Conservation (phyloP, 2,113 vertebrate genomes). For the Caranx melampygus region DNA sequence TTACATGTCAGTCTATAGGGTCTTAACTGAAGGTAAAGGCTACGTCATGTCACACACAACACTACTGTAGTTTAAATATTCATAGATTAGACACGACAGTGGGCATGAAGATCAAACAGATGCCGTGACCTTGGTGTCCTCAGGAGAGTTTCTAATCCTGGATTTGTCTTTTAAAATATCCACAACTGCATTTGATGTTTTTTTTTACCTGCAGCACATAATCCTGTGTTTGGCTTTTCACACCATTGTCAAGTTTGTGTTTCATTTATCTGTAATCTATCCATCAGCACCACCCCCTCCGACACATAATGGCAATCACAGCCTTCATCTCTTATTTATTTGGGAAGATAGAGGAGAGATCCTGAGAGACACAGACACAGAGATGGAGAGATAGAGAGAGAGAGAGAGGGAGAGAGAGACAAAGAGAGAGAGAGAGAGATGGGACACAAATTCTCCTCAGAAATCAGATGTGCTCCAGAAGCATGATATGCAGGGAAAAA, state of each 20-base stretch:
- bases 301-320: conserved; percentile 29
- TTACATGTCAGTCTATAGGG: neutral
- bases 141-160: neutral
- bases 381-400: conserved; percentile 16
- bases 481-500: neutral
- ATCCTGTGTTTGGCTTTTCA: neutral
- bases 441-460: conserved; percentile 25
- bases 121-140: neutral
- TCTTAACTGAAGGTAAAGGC: neutral
- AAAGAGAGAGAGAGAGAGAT: conserved; percentile 8
- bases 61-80: too few relatives aligned
- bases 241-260: neutral
- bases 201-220: neutral
- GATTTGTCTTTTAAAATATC: too few relatives aligned
- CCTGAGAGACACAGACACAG: conserved; percentile 25
- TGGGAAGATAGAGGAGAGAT: conserved; percentile 17
- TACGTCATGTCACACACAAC: too few relatives aligned
- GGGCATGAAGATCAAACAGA: neutral
- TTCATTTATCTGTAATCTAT: conserved; percentile 17
- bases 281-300: neutral
- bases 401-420: conserved; percentile 13
- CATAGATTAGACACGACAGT: too few relatives aligned
- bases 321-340: conserved; percentile 54
- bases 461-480: conserved; percentile 36
- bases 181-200: neutral